Conservation (phyloP, 1,140 invertebrate species). For the Anoplophora glabripennis region DNA sequence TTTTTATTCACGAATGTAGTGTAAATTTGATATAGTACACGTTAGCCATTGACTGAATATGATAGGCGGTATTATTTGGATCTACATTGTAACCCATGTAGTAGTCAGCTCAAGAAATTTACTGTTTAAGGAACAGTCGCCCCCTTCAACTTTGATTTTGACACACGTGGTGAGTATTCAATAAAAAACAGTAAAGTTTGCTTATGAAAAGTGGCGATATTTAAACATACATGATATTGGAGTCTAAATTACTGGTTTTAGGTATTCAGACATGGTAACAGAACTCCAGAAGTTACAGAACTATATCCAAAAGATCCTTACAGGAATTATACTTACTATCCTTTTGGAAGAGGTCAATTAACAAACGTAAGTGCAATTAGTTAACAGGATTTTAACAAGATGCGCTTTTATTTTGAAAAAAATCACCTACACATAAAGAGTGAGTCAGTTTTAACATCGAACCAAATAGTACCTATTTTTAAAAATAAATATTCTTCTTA, state of each 20-base stretch:
- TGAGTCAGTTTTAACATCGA: too few relatives aligned
- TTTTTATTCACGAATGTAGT: too few relatives aligned
- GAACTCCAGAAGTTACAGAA: constrained; percentile 62
- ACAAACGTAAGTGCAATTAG: constrained; percentile 56
- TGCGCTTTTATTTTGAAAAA: too few relatives aligned
- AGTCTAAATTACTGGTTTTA: constrained; percentile 35
- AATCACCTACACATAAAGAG: too few relatives aligned
- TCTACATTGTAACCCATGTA: too few relatives aligned
- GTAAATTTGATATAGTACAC: too few relatives aligned
- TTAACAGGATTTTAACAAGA: background rate
- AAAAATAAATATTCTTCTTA: too few relatives aligned
- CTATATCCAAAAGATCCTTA: constrained; percentile 64
- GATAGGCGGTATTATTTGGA: too few relatives aligned
- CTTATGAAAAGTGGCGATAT: background rate
- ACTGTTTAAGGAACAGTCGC: too few relatives aligned
- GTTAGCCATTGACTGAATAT: too few relatives aligned
- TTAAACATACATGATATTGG: background rate
- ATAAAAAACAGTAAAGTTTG: background rate
- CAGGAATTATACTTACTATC: constrained; percentile 58
- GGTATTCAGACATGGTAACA: constrained; percentile 74
- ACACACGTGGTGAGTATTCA: constrained; percentile 14
- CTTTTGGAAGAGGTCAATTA: constrained; percentile 66
- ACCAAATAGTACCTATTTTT: too few relatives aligned
- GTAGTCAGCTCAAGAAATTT: too few relatives aligned
- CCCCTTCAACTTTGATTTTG: constrained; percentile 3